Conservation (phyloP, 2,797 vertebrate species). For the Balearica regulorum region DNA sequence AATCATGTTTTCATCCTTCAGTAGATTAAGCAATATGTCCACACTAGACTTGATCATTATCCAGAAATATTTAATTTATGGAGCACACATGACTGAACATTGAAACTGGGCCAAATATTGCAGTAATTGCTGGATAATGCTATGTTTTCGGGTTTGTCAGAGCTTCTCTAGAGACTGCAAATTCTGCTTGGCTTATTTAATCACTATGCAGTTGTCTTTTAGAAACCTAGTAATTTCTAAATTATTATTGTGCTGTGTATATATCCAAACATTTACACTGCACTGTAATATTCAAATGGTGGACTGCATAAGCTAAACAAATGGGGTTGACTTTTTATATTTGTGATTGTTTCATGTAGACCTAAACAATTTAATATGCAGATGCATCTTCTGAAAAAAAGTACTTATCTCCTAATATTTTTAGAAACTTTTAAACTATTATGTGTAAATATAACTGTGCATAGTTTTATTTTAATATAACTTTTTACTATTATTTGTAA, state of each 20-base stretch:
- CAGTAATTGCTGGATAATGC: background rate
- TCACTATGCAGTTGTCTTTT: background rate
- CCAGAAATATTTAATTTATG: conserved; percentile 18
- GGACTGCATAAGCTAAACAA: background rate
- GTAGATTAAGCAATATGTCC: background rate
- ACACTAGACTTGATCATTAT: background rate
- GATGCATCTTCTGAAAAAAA: background rate
- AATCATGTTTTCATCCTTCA: background rate
- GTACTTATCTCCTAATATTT: background rate
- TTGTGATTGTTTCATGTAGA: background rate
- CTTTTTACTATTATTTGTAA: background rate
- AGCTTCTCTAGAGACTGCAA: background rate
- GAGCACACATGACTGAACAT: background rate
- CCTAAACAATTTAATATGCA: background rate
- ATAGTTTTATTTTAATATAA: background rate
- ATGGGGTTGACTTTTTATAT: background rate
- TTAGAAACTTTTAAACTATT: background rate
- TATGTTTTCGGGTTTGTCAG: background rate
- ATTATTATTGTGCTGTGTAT: background rate
- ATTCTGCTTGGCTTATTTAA: background rate
- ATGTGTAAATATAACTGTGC: background rate
- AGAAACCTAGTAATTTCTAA: background rate
- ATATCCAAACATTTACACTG: background rate
- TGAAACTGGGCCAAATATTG: conserved; percentile 5
- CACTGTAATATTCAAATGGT: background rate